Base-by-base conservation (phyloP, 35 echinoderm and acorn worm species). In the Anneissia japonica region DNA sequence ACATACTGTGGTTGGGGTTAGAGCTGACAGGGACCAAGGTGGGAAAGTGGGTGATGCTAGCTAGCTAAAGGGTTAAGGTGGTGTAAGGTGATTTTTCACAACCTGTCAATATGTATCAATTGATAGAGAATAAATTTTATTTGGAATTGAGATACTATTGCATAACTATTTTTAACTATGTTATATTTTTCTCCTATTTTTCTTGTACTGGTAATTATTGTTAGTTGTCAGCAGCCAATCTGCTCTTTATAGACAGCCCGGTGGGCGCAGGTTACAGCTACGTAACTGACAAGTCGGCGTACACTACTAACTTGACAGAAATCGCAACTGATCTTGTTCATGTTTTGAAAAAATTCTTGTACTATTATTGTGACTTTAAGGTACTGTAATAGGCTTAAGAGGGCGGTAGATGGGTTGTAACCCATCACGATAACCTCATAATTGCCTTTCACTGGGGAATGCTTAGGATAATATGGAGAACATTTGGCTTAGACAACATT, bases 241-340 rank as follows among this genome's bases (percentile, higher is more conserved):
- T 97, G 19, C 83, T 97, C 0, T 99, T 94, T 75, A 99, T 99
- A 21, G 96, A 99, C 82, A 99, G 94, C 30, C 96, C 96, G 16
- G 96, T 99, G 38, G 96, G 96, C 34, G 78, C 96, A 32, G 96
- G 96, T 29, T 99, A 94, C 79, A 99, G 96, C 37, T 99, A 99
- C 75, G 89, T 89, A 4, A 90, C 86, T 37, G 88, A 77, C 13
- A 51, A 72, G 17, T 76, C 83, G 37, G 91, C 91, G 16, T 88
- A 81, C 31, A 90, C 95, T 14, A 97, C 84, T 30, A 93, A 94
- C 81, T 84, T 93, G 14, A 37, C 46, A 5, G 82, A 91, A 41
- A 99, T 99, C 80, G 96, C 92, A 4, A 72, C 89, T 40, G 96
- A 99, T 81, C 56, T 99, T 31, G 56, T 99, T 28, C 86, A 89